A percentile compares a stretch with the other conserved stretches of the same genome.
Evolutionary conservation across 2,113 vertebrate species (phyloP).

Genomic region (Kryptolebias marmoratus): DNA sequence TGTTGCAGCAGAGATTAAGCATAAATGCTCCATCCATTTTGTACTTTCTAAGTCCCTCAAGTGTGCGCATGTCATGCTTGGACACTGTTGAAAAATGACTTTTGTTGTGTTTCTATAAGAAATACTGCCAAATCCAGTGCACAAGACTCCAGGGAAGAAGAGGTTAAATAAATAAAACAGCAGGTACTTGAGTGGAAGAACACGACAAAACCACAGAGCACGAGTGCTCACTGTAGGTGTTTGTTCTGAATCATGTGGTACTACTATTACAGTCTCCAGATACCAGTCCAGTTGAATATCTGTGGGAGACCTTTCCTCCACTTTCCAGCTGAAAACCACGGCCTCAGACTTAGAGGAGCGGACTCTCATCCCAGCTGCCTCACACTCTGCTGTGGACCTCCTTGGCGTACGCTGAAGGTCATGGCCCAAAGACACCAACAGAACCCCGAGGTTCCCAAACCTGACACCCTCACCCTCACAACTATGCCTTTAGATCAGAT

Average conservation of each 20-base stretch:
- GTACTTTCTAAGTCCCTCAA: neutral
- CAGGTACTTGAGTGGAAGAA: neutral
- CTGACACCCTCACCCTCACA: no score
- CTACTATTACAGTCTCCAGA: constrained; percentile 7
- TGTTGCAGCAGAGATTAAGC: neutral
- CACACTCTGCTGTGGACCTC: no score
- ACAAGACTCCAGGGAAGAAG: neutral
- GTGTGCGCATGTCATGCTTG: neutral
- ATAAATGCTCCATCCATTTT: neutral
- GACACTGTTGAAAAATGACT: constrained; percentile 16
- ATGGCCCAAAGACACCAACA: no score
- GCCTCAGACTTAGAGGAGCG: no score
- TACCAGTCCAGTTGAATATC: constrained; percentile 2
- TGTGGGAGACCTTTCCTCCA: no score
- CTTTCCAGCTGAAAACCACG: no score
- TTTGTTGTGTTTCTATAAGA: neutral
- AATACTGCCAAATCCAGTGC: neutral
- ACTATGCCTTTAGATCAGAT: no score
- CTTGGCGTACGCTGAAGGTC: no score
- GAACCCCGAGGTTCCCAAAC: no score
- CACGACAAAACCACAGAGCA: neutral
- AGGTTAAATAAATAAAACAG: neutral
- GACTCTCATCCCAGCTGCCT: no score
- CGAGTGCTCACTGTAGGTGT: neutral
- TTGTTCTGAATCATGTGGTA: neutral